Evolutionary conservation across 2,797 vertebrate genomes (phyloP).

Genomic region (Manis crassicaudata): DNA sequence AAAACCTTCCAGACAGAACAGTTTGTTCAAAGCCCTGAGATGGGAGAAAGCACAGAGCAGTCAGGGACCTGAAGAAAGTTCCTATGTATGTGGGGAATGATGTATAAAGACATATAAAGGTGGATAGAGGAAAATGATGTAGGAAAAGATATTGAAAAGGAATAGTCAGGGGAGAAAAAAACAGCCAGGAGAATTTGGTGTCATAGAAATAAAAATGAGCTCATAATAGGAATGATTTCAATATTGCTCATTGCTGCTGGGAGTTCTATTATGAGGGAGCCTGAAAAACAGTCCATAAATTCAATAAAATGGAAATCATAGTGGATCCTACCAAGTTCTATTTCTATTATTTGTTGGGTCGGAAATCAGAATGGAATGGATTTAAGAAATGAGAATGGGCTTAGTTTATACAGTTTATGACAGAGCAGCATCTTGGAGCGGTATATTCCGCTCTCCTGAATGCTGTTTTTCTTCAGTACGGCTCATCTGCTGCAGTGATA

Average conservation of each 20-base stretch:
- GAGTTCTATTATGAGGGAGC: not conserved
- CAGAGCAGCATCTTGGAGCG: too few species aligned
- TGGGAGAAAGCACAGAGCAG: not conserved
- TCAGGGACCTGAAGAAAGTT: too few species aligned
- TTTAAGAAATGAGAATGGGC: not conserved
- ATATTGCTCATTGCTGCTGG: not conserved
- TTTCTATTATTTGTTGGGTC: not conserved
- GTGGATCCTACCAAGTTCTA: not conserved
- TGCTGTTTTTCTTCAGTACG: too few species aligned
- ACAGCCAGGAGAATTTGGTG: not conserved
- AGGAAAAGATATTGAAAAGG: not conserved
- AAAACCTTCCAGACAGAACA: not conserved
- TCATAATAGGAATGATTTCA: not conserved
- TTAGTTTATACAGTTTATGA: not conserved
- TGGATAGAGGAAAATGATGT: not conserved
- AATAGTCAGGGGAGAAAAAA: not conserved
- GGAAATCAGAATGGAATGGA: not conserved
- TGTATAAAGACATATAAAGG: not conserved
- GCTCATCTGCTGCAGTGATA: too few species aligned
- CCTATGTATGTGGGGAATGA: not conserved
- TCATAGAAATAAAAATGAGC: not conserved
- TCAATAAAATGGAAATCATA: not conserved
- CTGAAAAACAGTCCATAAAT: not conserved
- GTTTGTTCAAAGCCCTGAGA: not conserved
- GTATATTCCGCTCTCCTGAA: too few species aligned